These are phyloP conservation scores for Sterrhoptilus dennistouni DNA, from an alignment of 2,113 vertebrate species.

Conservation along the genomic window DNA sequence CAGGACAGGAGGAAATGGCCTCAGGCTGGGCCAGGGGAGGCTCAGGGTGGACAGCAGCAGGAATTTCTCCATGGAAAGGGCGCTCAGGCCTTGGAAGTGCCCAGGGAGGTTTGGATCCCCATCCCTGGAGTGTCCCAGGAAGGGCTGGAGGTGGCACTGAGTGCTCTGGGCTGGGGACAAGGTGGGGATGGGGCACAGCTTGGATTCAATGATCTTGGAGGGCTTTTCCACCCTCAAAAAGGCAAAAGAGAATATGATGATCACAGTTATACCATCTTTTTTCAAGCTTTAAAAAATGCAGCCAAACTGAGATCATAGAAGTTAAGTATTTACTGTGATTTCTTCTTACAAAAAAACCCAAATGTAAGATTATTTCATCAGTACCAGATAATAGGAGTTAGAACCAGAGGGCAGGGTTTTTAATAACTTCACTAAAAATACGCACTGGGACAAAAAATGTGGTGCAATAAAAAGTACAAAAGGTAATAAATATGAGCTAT, in stretches of 20 bases:
- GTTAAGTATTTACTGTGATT: conserved; percentile 10
- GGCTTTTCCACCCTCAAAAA: not conserved
- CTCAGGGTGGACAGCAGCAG: accelerated
- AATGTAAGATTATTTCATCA: conserved; percentile 35
- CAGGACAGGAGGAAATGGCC: not conserved
- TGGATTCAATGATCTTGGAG: accelerated
- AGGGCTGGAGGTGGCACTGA: not conserved
- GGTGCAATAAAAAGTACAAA: conserved; percentile 58
- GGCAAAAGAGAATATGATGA: not conserved
- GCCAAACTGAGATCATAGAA: conserved; percentile 19
- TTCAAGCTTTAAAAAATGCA: not conserved
- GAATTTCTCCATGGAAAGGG: not conserved
- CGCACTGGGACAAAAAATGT: conserved; percentile 29
- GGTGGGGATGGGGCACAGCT: accelerated
- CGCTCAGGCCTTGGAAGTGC: not conserved
- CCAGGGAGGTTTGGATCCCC: not conserved
- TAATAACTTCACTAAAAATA: conserved; percentile 65
- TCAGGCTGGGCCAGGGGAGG: not conserved
- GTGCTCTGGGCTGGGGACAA: not conserved
- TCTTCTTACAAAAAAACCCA: not conserved
- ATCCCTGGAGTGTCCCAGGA: not conserved
- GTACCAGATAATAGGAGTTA: conserved; percentile 24
- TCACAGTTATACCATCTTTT: not conserved
- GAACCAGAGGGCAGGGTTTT: conserved; percentile 60
- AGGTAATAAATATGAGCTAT: conserved; percentile 66